A percentile compares a stretch with the other conserved stretches of the same genome.
Evolutionary conservation across 2,113 vertebrate genomes (phyloP).

Genomic region (Hydrolagus affinis): DNA sequence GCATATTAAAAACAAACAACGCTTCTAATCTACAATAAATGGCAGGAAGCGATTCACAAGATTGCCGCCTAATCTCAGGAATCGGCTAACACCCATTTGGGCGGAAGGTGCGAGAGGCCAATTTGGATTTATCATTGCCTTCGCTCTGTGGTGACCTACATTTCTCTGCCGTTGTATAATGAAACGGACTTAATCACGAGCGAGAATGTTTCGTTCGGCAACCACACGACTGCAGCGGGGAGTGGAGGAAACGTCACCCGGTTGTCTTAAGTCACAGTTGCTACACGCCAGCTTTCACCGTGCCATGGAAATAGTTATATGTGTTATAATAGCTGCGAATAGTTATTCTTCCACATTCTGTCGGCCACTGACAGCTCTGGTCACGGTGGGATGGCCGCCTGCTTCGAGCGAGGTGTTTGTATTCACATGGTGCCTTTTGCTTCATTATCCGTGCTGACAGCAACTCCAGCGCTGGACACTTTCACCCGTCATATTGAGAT

Average conservation of each 20-base stretch:
- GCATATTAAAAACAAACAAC: background rate
- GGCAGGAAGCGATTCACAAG: slow-evolving; percentile 27
- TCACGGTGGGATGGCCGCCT: background rate
- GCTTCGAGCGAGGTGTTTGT: background rate
- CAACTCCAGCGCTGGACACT: background rate
- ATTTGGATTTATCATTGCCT: slow-evolving; percentile 21
- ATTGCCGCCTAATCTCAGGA: background rate
- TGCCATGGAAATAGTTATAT: too few species aligned
- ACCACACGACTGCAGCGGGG: background rate
- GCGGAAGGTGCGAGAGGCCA: background rate
- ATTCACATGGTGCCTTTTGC: background rate
- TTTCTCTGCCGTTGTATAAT: slow-evolving; percentile 15
- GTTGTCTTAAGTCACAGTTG: slow-evolving; percentile 15
- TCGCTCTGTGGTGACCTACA: slow-evolving; percentile 7
- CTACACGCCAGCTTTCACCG: too few species aligned
- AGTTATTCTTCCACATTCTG: slow-evolving; percentile 18
- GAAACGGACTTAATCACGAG: background rate
- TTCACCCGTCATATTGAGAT: background rate
- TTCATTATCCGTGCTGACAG: background rate
- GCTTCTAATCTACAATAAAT: background rate
- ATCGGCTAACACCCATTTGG: background rate
- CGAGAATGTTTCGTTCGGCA: background rate
- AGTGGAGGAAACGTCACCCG: background rate
- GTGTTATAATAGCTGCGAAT: too few species aligned
- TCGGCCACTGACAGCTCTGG: slow-evolving; percentile 4